Evolutionary conservation across 2,888 invertebrate species (phyloP).

Genomic region (Mythimna albipuncta): DNA sequence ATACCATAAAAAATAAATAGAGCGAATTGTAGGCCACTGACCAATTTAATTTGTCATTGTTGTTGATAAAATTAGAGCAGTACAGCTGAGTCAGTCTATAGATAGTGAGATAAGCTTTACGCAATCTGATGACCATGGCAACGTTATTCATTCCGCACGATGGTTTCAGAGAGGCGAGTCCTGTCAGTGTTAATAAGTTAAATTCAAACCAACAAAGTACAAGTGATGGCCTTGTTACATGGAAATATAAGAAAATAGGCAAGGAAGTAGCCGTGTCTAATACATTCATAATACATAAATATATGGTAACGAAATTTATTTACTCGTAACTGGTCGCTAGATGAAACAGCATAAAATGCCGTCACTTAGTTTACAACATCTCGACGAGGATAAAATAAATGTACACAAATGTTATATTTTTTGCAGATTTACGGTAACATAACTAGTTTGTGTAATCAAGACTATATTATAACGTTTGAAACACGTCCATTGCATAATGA

Average conservation of each 20-base stretch:
- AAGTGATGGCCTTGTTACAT: slow-evolving; percentile 86
- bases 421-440: slow-evolving; percentile 86
- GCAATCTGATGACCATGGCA: slow-evolving; percentile 77
- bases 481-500: slow-evolving; percentile 85
- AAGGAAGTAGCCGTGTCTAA: slow-evolving; percentile 73
- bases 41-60: slow-evolving; percentile 77
- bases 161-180: slow-evolving; percentile 71
- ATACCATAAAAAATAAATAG: slow-evolving; percentile 84
- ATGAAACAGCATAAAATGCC: slow-evolving; percentile 83
- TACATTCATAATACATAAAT: slow-evolving; percentile 74
- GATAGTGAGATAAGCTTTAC: slow-evolving; percentile 83
- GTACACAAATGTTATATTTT: slow-evolving; percentile 87
- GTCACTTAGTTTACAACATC: slow-evolving; percentile 79
- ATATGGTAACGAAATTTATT: slow-evolving; percentile 73
- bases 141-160: slow-evolving; percentile 83
- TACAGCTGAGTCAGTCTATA: slow-evolving; percentile 70
- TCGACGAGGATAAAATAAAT: slow-evolving; percentile 76
- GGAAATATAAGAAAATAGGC: slow-evolving; percentile 79
- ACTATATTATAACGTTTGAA: slow-evolving; percentile 75
- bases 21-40: slow-evolving; percentile 80
- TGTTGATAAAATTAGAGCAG: slow-evolving; percentile 65
- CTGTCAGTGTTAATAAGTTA: slow-evolving; percentile 68
- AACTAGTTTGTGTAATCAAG: slow-evolving; percentile 78
- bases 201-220: slow-evolving; percentile 84
- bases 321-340: slow-evolving; percentile 78